phyloP scores from a whole-genome alignment of 1,140 invertebrate species.

The Nephila pilipes region DNA sequence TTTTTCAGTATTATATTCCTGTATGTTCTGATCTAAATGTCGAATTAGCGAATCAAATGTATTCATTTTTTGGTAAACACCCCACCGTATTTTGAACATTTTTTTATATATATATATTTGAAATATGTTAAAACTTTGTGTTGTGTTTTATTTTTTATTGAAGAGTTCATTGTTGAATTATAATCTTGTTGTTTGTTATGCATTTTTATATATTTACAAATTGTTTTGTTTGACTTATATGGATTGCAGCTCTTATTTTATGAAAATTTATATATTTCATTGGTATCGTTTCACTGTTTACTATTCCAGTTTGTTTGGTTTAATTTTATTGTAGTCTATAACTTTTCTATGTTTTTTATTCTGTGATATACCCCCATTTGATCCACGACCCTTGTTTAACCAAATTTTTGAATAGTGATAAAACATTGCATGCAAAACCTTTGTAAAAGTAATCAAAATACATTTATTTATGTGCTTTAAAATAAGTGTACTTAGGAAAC shows the following conservation, averaged over 20 bases:
- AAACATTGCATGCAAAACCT: no score
- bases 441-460: no score
- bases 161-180: background rate
- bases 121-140: background rate
- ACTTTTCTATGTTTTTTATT: background rate
- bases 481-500: no score
- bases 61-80: background rate
- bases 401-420: no score
- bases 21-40: background rate
- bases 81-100: background rate
- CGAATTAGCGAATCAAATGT: background rate
- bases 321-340: background rate
- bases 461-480: no score
- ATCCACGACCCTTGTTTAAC: background rate
- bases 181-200: background rate
- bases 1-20: background rate
- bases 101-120: constrained; percentile 9
- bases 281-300: no score
- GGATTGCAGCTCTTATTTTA: background rate
- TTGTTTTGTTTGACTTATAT: background rate
- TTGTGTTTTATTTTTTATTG: background rate
- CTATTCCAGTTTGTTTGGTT: background rate
- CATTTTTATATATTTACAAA: background rate
- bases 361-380: background rate
- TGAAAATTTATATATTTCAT: no score